Conservation (phyloP, 2,888 invertebrate genomes). For the Neoascia interrupta region DNA sequence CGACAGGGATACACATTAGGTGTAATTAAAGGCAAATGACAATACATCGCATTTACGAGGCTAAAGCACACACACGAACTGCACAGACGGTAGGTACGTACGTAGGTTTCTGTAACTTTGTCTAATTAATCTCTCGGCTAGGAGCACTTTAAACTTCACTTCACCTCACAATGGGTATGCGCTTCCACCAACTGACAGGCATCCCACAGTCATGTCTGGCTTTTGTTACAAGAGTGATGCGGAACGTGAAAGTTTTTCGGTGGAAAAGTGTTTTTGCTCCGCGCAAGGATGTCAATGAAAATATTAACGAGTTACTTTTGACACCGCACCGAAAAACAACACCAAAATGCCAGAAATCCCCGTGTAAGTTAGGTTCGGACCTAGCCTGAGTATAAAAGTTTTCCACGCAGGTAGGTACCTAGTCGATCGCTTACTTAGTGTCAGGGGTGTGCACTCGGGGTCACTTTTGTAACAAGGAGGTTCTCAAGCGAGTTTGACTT, state of each 20-base stretch:
- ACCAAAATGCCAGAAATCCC: too few relatives aligned
- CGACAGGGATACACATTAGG: constrained; percentile 21
- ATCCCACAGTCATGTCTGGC: background rate
- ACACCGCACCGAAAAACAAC: constrained; percentile 36
- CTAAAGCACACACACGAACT: too few relatives aligned
- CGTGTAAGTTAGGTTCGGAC: constrained; percentile 1
- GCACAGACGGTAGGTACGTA: too few relatives aligned
- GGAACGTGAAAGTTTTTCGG: constrained; percentile 15
- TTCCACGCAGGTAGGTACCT: constrained; percentile 3
- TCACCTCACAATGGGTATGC: constrained; percentile 12
- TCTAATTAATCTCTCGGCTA: constrained; percentile 38
- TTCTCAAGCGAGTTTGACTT: constrained; percentile 13
- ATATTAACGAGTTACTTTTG: constrained; percentile 64
- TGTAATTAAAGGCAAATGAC: constrained; percentile 36
- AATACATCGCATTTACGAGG: background rate
- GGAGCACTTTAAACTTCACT: constrained; percentile 46
- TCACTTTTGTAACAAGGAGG: constrained; percentile 43
- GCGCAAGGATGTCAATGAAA: constrained; percentile 58
- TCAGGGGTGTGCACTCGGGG: constrained; percentile 21
- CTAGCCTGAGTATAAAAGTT: constrained; percentile 27
- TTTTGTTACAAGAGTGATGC: too few relatives aligned
- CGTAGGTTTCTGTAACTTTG: too few relatives aligned
- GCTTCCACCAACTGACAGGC: constrained; percentile 3
- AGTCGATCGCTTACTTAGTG: background rate
- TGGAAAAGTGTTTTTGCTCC: constrained; percentile 13